phyloP scores from a whole-genome alignment of 2,113 vertebrate genomes.

The Nettapus auritus region DNA sequence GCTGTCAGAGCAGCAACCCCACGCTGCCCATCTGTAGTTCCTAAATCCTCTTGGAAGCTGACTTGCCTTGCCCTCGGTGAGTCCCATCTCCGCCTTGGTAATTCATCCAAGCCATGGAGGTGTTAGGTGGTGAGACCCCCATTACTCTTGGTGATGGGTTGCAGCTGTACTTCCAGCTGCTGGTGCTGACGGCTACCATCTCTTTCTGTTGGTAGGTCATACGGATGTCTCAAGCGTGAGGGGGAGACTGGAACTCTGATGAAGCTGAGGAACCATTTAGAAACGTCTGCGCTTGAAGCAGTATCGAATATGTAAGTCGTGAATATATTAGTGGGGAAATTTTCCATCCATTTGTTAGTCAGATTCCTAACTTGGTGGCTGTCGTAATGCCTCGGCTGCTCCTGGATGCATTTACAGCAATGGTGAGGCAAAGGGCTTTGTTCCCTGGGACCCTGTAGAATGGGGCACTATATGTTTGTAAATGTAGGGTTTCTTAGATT shows the following conservation, averaged over 20 bases:
- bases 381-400: constrained; percentile 47
- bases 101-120: neutral
- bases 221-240: accelerated
- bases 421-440: constrained; percentile 44
- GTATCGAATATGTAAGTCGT: constrained; percentile 54
- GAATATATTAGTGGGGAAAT: constrained; percentile 51
- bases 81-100: neutral
- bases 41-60: neutral
- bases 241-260: neutral
- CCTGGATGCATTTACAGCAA: constrained; percentile 22
- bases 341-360: constrained; percentile 65
- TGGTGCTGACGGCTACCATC: neutral
- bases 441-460: neutral
- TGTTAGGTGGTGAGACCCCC: neutral
- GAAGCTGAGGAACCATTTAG: constrained; percentile 18
- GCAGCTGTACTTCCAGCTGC: neutral
- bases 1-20: neutral
- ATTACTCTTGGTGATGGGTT: neutral
- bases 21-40: neutral
- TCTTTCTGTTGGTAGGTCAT: neutral
- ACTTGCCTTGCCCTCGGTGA: neutral
- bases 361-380: constrained; percentile 27
- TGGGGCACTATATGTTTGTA: neutral
- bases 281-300: constrained; percentile 18
- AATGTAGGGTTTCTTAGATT: constrained; percentile 16